A percentile compares a stretch with the other conserved stretches of the same genome.
Evolutionary conservation across 2,797 vertebrate species (phyloP).

Genomic region (Lateolabrax maculatus): DNA sequence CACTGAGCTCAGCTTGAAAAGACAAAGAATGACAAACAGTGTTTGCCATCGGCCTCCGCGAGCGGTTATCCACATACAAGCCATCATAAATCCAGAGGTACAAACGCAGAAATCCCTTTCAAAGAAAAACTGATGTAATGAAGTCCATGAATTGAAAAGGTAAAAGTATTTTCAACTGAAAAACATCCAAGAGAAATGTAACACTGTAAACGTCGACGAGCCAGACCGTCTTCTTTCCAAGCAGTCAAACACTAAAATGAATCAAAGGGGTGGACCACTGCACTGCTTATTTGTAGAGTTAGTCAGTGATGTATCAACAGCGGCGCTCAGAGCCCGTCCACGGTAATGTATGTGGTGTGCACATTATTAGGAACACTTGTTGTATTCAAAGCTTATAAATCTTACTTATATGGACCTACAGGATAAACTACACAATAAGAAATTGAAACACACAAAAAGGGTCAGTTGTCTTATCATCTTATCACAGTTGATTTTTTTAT

Average conservation of each 20-base stretch:
- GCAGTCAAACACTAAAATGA: conserved; percentile 12
- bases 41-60: conserved; percentile 26
- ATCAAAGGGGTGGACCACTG: conserved; percentile 38
- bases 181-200: background rate
- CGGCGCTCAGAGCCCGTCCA: conserved; percentile 66
- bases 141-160: background rate
- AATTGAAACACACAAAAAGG: too few relatives aligned
- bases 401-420: background rate
- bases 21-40: conserved; percentile 69
- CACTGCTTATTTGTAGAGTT: background rate
- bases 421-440: background rate
- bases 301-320: conserved; percentile 66
- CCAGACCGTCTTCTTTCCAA: background rate
- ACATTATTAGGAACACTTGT: accelerated
- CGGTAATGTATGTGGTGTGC: conserved; percentile 17
- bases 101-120: background rate
- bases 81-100: conserved; percentile 39
- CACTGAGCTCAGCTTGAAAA: conserved; percentile 57
- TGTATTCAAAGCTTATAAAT: accelerated
- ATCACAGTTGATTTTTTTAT: too few relatives aligned
- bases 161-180: background rate
- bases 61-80: conserved; percentile 8
- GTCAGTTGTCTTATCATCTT: too few relatives aligned
- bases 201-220: background rate
- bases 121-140: accelerated